Percentiles rank a stretch among this genome's conserved stretches.
phyloP scores from a whole-genome alignment of 2,888 invertebrate genomes.

The Temnothorax rugatulus region DNA sequence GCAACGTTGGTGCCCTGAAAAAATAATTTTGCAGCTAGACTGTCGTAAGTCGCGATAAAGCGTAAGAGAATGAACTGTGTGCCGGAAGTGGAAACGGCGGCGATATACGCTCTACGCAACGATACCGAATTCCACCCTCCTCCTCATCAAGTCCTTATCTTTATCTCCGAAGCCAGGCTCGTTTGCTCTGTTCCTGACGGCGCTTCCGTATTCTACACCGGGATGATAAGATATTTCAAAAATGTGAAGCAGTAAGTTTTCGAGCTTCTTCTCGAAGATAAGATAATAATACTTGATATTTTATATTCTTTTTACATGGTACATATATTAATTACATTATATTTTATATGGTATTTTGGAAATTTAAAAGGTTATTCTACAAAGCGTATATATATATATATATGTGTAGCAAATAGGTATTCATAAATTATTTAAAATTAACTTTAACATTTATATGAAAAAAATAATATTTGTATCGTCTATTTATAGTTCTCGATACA shows the following conservation, averaged over 20 bases:
- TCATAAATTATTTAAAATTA: constrained; percentile 10
- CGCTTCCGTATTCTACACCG: constrained; percentile 6
- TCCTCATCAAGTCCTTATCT: constrained; percentile 44
- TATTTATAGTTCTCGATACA: background rate
- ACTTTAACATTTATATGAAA: background rate
- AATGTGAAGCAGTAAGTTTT: constrained; percentile 2
- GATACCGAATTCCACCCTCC: constrained; percentile 40
- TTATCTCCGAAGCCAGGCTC: constrained; percentile 43
- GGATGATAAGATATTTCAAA: constrained; percentile 28
- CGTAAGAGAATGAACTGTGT: constrained; percentile 29
- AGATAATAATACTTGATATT: background rate
- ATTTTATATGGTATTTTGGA: background rate
- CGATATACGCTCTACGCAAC: constrained; percentile 31
- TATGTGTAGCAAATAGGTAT: background rate
- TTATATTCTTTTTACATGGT: background rate
- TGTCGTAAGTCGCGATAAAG: constrained; percentile 45
- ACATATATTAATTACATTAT: background rate
- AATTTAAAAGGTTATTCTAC: background rate
- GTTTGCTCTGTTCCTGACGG: constrained; percentile 37
- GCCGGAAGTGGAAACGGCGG: constrained; percentile 43
- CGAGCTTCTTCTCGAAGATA: constrained; percentile 1
- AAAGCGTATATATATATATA: too few species aligned
- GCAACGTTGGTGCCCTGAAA: constrained; percentile 38
- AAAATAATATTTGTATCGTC: background rate
- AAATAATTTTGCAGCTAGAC: constrained; percentile 46